These are phyloP conservation scores for Eubasilissa regina DNA, from an alignment of 1,140 invertebrate species.

Conservation along the genomic window DNA sequence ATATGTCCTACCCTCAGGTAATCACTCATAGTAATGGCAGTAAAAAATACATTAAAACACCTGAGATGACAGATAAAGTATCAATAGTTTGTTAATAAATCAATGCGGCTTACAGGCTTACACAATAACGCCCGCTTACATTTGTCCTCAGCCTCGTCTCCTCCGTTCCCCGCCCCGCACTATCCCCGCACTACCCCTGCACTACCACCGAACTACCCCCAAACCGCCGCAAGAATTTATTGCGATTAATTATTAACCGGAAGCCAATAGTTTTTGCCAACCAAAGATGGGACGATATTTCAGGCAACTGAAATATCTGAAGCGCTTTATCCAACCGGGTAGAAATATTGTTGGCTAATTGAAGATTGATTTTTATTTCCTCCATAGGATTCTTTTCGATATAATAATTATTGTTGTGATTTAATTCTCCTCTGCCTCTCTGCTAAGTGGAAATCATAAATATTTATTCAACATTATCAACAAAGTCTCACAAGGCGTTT, in stretches of 20 bases:
- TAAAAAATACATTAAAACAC: conserved; percentile 9
- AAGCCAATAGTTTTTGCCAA: conserved; percentile 17
- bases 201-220: not conserved
- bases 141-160: not conserved
- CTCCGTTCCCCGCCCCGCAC: not conserved
- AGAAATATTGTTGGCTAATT: not conserved
- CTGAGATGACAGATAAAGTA: conserved; percentile 36
- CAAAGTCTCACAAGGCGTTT: no score
- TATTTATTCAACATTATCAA: no score
- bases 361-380: conserved; percentile 5
- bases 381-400: not conserved
- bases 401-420: no score
- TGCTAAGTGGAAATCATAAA: no score
- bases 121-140: not conserved
- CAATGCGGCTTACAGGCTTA: not conserved
- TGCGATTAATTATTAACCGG: conserved; percentile 27
- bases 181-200: not conserved
- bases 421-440: no score
- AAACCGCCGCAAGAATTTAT: not conserved
- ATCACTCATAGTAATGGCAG: no score
- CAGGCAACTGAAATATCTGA: conserved; percentile 8
- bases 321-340: not conserved
- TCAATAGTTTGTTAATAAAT: conserved; percentile 2
- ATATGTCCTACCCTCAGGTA: no score
- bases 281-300: conserved; percentile 29